A percentile compares a stretch with the other conserved stretches of the same genome.
These are phyloP conservation scores for Egretta garzetta DNA, from an alignment of 2,113 vertebrate species.

Conservation along the genomic window DNA sequence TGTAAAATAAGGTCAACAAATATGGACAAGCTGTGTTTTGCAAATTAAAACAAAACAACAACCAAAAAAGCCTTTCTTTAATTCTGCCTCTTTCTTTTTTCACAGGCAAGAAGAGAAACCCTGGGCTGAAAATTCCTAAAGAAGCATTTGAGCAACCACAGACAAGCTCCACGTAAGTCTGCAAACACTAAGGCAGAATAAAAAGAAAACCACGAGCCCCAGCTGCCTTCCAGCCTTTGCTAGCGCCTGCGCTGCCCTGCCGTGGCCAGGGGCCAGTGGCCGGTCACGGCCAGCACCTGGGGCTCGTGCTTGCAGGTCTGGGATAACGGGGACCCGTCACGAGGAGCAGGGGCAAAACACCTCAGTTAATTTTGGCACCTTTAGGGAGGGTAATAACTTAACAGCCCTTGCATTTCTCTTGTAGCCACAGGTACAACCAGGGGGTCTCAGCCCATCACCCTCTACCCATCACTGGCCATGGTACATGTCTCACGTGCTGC, in stretches of 20 bases:
- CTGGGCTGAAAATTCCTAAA: constrained; percentile 88
- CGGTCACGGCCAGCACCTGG: not conserved
- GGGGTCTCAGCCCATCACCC: not conserved
- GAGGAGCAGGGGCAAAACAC: not conserved
- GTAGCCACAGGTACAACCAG: not conserved
- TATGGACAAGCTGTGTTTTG: not conserved
- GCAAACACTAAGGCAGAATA: not conserved
- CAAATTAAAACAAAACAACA: not conserved
- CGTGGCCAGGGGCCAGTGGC: not conserved
- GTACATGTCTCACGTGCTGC: not conserved
- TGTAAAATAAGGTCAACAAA: constrained; percentile 9
- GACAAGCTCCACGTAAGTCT: constrained; percentile 87
- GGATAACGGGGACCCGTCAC: not conserved
- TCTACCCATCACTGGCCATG: fast-evolving
- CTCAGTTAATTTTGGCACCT: fast-evolving
- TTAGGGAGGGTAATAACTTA: not conserved
- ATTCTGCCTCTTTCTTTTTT: constrained; percentile 39
- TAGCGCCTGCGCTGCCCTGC: not conserved
- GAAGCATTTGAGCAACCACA: constrained; percentile 91
- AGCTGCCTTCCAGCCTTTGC: not conserved
- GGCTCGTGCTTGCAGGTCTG: not conserved
- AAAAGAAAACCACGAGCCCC: not conserved
- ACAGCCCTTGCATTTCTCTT: not conserved
- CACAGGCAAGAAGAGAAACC: constrained; percentile 88
- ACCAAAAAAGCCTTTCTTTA: not conserved